phyloP scores from a whole-genome alignment of 2,888 invertebrate genomes.

The Ophioninae sp. region DNA sequence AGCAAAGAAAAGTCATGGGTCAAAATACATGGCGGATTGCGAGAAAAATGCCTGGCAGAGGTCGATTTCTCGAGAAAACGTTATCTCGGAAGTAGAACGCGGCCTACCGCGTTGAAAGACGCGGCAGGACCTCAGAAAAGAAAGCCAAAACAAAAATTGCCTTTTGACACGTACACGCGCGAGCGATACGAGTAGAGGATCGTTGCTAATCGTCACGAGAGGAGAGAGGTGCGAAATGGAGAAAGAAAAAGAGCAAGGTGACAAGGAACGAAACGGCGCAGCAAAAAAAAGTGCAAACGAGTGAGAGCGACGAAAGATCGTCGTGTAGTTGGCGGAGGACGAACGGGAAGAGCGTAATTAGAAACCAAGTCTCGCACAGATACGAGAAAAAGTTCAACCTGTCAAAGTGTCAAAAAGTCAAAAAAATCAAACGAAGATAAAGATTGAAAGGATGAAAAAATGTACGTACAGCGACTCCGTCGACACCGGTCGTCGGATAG shows the following conservation, averaged over 20 bases:
- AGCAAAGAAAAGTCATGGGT: too few relatives aligned
- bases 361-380: background rate
- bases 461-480: conserved; percentile 78
- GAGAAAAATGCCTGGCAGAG: background rate
- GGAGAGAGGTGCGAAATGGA: background rate
- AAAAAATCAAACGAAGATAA: conserved; percentile 21
- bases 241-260: background rate
- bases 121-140: background rate
- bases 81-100: background rate
- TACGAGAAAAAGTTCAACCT: conserved; percentile 70
- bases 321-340: background rate
- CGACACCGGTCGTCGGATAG: conserved; percentile 78
- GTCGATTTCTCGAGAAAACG: background rate
- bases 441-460: conserved; percentile 63
- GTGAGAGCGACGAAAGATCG: background rate
- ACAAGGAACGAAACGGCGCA: background rate
- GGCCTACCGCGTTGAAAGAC: background rate
- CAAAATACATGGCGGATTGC: too few relatives aligned
- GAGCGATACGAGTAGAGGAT: background rate
- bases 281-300: background rate
- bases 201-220: background rate
- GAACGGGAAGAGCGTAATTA: background rate
- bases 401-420: conserved; percentile 77
- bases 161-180: background rate
- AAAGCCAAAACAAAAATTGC: background rate